Percentiles rank a stretch among this genome's conserved stretches.
phyloP scores from a whole-genome alignment of 2,888 invertebrate species.

The Trachelus troglodyta region DNA sequence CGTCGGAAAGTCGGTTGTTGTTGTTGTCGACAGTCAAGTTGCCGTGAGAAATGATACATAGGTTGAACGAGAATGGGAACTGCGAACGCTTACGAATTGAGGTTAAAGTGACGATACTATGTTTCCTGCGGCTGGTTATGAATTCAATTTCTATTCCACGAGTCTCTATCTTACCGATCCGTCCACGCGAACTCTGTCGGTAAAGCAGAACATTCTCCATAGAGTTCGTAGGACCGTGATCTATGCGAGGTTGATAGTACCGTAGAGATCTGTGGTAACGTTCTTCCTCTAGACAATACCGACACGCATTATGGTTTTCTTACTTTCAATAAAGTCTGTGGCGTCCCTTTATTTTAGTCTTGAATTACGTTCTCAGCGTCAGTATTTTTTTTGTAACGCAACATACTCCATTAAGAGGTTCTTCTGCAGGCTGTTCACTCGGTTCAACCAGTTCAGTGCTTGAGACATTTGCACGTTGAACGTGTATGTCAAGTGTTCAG shows the following conservation, averaged over 20 bases:
- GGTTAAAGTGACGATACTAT: background rate
- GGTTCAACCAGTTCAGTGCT: background rate
- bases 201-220: background rate
- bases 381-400: background rate
- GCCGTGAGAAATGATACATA: background rate
- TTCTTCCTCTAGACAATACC: background rate
- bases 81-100: background rate
- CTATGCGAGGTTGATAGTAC: background rate
- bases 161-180: background rate
- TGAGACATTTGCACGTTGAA: background rate
- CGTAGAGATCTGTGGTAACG: background rate
- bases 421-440: background rate
- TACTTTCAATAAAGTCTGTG: background rate
- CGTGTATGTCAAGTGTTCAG: background rate
- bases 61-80: background rate
- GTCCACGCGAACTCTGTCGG: background rate
- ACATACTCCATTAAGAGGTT: background rate
- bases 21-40: background rate
- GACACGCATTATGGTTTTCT: background rate
- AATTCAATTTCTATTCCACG: background rate
- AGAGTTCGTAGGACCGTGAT: background rate
- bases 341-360: too few species aligned
- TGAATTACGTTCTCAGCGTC: background rate
- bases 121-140: background rate
- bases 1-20: background rate